These are phyloP conservation scores for Nasua narica DNA, from an alignment of 2,797 vertebrate genomes.

Conservation along the genomic window DNA sequence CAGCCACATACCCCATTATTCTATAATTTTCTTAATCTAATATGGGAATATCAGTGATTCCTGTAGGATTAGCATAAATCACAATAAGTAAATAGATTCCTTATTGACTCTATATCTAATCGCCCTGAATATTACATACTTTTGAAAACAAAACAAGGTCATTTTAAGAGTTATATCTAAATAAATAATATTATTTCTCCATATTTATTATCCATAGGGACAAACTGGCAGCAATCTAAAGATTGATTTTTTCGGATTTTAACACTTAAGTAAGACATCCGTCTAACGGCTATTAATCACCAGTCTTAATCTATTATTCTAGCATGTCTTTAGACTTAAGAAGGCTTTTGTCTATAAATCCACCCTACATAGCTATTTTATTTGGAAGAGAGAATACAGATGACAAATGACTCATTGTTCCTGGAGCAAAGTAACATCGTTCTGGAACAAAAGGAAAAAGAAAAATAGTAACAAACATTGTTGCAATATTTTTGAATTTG, in stretches of 20 bases:
- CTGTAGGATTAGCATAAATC: neutral
- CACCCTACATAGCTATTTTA: conserved; percentile 22
- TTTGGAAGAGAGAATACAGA: conserved; percentile 46
- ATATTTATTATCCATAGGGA: conserved; percentile 25
- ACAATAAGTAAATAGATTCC: neutral
- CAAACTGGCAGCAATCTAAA: neutral
- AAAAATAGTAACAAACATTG: conserved; percentile 41
- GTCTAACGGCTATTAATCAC: conserved; percentile 23
- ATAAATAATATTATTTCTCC: neutral
- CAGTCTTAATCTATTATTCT: conserved; percentile 9
- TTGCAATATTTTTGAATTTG: conserved; percentile 18
- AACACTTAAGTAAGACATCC: conserved; percentile 14
- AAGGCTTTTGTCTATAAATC: conserved; percentile 54
- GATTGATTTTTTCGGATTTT: conserved; percentile 12
- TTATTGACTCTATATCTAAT: neutral
- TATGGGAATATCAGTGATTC: neutral
- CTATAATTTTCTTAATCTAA: conserved; percentile 3
- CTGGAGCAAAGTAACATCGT: conserved; percentile 43
- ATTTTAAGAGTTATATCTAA: neutral
- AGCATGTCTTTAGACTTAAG: neutral
- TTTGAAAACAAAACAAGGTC: conserved; percentile 32
- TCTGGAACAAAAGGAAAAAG: conserved; percentile 37
- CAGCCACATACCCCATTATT: neutral
- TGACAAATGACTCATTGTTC: conserved; percentile 55
- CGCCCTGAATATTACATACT: neutral